These are phyloP conservation scores for Rhagonycha fulva DNA, from an alignment of 2,888 invertebrate genomes.

Conservation along the genomic window DNA sequence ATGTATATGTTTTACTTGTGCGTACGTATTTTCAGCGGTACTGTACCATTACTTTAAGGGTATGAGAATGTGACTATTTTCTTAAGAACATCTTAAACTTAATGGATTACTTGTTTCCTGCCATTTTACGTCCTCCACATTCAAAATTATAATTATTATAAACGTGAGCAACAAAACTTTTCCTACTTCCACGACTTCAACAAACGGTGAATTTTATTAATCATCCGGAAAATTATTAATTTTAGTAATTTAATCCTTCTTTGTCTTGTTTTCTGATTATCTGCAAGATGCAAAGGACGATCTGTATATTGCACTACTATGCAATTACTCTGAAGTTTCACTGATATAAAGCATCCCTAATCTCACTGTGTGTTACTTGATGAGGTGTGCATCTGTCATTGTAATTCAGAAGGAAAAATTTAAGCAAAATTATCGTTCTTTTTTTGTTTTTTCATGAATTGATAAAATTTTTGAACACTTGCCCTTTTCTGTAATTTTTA, in stretches of 20 bases:
- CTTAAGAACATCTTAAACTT: conserved; percentile 8
- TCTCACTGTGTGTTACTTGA: too few species aligned
- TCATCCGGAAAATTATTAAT: not conserved
- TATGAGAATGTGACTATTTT: not conserved
- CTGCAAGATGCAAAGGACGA: not conserved
- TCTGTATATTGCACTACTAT: too few species aligned
- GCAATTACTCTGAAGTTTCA: too few species aligned
- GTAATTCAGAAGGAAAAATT: too few species aligned
- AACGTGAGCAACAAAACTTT: not conserved
- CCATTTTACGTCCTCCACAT: not conserved
- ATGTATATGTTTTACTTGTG: conserved; percentile 14
- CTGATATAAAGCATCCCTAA: too few species aligned
- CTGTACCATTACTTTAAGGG: conserved; percentile 8
- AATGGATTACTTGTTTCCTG: conserved; percentile 7
- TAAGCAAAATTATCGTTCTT: too few species aligned
- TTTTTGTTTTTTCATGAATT: too few species aligned
- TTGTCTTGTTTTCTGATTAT: not conserved
- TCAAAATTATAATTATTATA: not conserved
- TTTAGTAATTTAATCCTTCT: not conserved
- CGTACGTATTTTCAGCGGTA: conserved; percentile 7
- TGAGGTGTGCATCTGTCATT: too few species aligned
- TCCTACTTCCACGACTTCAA: not conserved
- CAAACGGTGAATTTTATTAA: not conserved
- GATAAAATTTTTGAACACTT: too few species aligned
- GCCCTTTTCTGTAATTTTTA: too few species aligned